Evolutionary conservation across 2,888 invertebrate genomes (phyloP), one percentile per base, ranked within the genome.

Genomic region (Eulithis prunata): DNA sequence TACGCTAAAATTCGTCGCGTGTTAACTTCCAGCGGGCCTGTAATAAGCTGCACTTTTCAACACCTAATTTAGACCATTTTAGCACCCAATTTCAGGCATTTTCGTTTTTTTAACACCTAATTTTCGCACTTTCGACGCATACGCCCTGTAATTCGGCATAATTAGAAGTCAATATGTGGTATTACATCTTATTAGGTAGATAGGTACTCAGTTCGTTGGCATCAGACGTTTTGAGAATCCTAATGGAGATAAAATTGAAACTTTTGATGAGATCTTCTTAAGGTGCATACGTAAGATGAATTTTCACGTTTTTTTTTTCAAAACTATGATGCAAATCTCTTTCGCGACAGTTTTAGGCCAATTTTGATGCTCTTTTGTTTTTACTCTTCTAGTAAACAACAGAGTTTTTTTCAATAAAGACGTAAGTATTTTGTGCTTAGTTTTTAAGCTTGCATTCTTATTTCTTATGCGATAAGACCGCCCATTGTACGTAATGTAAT

Each of bases 81-180:
- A 49, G 49, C 90, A 89, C 89, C 84, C 83, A 88, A 90, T 91
- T 87, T 88, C 11, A 53, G 32, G 36, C 63, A 28, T 57, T 64
- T 49, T 52, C 28, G 56, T 60, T 56, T 56, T 71, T 86, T 86
- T 84, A 87, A 85, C 90, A 90, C 90, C 84, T 84, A 88, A 90
- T 91, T 87, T 89, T 88, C 84, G 84, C 90, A 86, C 87, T 85
- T 87, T 75, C 10, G 75, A 74, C 76, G 77, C 78, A 70, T 57
- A 75, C 69, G 76, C 82, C 83, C 86, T 84, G 81, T 89, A 87
- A 91, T 90, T 87, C 81, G 55, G 76, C 77, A 69, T 78, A 84
- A 89, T 89, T 87, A 87, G 79, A 64, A 60, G 69, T 74, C 75
- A 77, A 81, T 78, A 71, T 73, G 74, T 76, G 71, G 69, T 71